These are phyloP conservation scores for Ctenomys sociabilis DNA, from an alignment of 2,113 vertebrate genomes.

Conservation along the genomic window DNA sequence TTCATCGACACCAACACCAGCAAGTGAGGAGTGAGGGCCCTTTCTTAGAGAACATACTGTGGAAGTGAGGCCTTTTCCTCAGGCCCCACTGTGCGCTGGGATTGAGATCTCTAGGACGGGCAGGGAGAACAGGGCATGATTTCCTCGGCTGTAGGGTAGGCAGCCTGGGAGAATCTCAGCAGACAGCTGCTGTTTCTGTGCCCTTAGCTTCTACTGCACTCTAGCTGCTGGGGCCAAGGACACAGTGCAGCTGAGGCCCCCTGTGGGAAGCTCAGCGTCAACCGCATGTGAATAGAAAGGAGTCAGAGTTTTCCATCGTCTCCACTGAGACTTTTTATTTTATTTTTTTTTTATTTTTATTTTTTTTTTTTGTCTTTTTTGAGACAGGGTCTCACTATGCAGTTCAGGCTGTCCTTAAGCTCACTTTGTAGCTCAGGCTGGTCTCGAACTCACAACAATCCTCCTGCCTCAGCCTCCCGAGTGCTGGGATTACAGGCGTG, in stretches of 20 bases:
- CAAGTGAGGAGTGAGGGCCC: background rate
- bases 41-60: background rate
- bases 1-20: background rate
- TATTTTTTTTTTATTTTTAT: no score
- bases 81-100: background rate
- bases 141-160: background rate
- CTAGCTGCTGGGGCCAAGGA: background rate
- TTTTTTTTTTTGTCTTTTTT: no score
- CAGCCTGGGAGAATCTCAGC: background rate
- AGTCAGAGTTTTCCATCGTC: background rate
- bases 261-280: background rate
- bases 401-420: no score
- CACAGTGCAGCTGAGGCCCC: background rate
- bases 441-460: no score
- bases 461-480: no score
- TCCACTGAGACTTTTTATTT: background rate
- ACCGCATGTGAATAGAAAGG: background rate
- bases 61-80: background rate
- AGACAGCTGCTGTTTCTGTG: background rate
- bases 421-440: no score
- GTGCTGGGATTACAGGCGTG: no score
- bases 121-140: background rate
- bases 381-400: no score
- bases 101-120: background rate
- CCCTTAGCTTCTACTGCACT: background rate